Conservation (phyloP, 2,113 vertebrate genomes). For the Phylloscopus trochilus region DNA sequence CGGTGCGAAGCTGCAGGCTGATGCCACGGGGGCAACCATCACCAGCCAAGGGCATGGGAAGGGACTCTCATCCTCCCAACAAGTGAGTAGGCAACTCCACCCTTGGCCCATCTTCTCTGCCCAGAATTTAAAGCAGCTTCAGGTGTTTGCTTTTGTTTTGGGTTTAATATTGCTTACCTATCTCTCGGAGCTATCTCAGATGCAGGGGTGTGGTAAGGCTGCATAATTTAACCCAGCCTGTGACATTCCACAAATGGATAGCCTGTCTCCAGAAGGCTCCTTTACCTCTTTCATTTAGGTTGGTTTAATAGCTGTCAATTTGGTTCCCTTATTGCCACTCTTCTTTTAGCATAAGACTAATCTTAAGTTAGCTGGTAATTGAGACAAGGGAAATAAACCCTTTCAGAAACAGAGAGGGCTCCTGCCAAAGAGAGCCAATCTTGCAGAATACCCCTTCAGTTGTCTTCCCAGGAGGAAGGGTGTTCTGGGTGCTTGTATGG, state of each 20-base stretch:
- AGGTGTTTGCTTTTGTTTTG: slow-evolving; percentile 18
- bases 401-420: neutral
- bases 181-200: slow-evolving; percentile 23
- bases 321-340: neutral
- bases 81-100: neutral
- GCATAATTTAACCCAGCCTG: neutral
- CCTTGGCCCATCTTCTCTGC: neutral
- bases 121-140: neutral
- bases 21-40: neutral
- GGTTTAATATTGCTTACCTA: neutral
- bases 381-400: neutral
- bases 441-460: neutral
- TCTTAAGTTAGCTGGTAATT: neutral
- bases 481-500: neutral
- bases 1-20: accelerated
- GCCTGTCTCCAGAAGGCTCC: neutral
- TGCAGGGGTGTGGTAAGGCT: neutral
- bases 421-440: neutral
- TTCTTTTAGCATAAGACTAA: neutral
- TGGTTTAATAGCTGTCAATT: neutral
- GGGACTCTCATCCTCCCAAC: neutral
- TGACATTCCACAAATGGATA: neutral
- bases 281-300: neutral
- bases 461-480: neutral
- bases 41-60: neutral